Percentiles rank a stretch among this genome's conserved stretches.
Evolutionary conservation across 2,888 invertebrate genomes (phyloP).

Genomic region (Didymodactylos carnosus): DNA sequence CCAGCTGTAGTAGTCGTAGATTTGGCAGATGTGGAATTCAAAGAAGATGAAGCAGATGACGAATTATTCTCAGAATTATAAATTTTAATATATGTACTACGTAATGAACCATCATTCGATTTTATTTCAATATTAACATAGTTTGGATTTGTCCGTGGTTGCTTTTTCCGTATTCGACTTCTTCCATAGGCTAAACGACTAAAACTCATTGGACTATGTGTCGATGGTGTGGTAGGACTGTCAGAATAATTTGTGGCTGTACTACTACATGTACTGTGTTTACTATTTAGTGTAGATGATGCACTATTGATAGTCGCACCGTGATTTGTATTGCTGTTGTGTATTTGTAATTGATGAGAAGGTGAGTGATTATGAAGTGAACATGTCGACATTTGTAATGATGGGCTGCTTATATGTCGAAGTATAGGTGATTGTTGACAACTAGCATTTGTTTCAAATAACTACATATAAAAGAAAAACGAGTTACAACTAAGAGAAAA

Average conservation of each 20-base stretch:
- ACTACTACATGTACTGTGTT: too few species aligned
- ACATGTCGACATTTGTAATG: background rate
- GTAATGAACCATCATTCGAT: background rate
- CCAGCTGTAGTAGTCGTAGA: too few species aligned
- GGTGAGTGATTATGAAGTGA: background rate
- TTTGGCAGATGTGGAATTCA: background rate
- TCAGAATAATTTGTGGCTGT: too few species aligned
- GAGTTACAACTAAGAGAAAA: background rate
- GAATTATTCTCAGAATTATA: background rate
- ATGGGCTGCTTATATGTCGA: background rate
- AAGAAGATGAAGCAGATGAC: background rate
- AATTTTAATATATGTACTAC: background rate
- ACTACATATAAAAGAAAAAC: background rate
- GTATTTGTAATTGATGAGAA: background rate
- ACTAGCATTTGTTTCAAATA: too few species aligned
- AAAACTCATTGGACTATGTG: background rate
- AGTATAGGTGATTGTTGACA: background rate
- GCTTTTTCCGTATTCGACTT: background rate
- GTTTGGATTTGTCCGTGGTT: conserved; percentile 30
- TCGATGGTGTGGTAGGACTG: too few species aligned
- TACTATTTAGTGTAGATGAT: too few species aligned
- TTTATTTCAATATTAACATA: conserved; percentile 23
- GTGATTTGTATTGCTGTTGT: too few species aligned
- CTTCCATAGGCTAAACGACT: background rate
- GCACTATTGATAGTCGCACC: too few species aligned